Base-by-base conservation (phyloP, 2,797 vertebrate species). In the Melopsittacus undulatus region DNA sequence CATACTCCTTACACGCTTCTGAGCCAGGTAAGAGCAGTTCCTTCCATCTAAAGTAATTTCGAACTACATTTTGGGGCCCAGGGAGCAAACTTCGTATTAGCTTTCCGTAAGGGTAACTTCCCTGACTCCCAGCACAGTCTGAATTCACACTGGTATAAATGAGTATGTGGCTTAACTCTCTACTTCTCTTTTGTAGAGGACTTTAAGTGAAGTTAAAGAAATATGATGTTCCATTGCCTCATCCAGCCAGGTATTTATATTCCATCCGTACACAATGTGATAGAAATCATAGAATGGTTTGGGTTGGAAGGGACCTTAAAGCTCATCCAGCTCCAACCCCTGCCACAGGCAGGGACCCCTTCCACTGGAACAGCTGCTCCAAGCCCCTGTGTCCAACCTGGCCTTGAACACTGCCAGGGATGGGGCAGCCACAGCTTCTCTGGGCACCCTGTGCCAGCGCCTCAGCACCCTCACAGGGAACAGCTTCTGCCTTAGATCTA, bases 21-120 rank as follows among this genome's bases (percentile, higher is more conserved):
- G 49, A 18, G 6, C 10, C 0, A 0, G 42, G 43, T 16, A 24
- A 5, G 1, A 2, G 23, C 40, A 23, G 56, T 15, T n/a, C 43
- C 14, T 11, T 10, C 43, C 10, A 12, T 2, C 45, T 63, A 5
- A 36, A 0, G n/a, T 3, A 34, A 2, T 20, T 49, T 40, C 57
- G 42, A 5, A 23, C 1, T 17, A 2, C 16, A 11, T 34, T 73
- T 32, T 30, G 57, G 62, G 76, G 40, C 32, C 30, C 0, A 0
- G 17, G 64, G 34, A 45, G 48, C 56, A 7, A 87, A 45, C 34
- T 49, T 81, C 21, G 17, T 45, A 2, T 59, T 26, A 11, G 9
- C 9, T 32, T 68, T 38, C 38, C 15, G 10, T 30, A 7, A 4
- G 24, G 48, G 14, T 7, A 29, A 17, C 83, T 19, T 68, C 30